Percentiles rank a stretch among this genome's conserved stretches.
Conservation (phyloP, 2,888 invertebrate genomes). For the Aspidiotus rigidus region DNA sequence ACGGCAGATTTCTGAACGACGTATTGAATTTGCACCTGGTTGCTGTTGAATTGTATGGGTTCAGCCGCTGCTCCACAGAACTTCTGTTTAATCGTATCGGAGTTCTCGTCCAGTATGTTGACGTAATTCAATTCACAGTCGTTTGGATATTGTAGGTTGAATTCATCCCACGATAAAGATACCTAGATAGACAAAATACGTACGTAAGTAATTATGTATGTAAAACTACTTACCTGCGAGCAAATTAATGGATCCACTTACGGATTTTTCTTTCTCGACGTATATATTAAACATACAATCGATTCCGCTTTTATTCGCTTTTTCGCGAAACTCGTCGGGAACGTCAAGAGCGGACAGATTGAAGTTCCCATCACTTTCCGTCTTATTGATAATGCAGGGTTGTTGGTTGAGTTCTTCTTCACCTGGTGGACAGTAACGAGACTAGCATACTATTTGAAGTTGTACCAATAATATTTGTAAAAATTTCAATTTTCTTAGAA, state of each 20-base stretch:
- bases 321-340: neutral
- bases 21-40: conserved; percentile 65
- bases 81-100: conserved; percentile 51
- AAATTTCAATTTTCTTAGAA: no score
- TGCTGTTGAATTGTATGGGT: conserved; percentile 56
- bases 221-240: neutral
- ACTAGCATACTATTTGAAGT: no score
- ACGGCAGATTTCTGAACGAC: conserved; percentile 55
- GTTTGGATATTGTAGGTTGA: conserved; percentile 60
- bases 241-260: neutral
- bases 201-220: neutral
- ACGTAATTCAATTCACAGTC: conserved; percentile 69
- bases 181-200: conserved; percentile 2
- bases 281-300: conserved; percentile 28
- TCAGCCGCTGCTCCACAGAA: conserved; percentile 84
- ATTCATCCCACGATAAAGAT: conserved; percentile 53
- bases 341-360: conserved; percentile 14
- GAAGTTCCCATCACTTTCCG: conserved; percentile 6
- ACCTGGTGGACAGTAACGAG: neutral
- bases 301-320: conserved; percentile 24
- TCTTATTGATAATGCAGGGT: conserved; percentile 18
- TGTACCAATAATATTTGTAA: no score
- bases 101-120: conserved; percentile 58
- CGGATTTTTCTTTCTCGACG: conserved; percentile 17
- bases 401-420: neutral